A percentile compares a stretch with the other conserved stretches of the same genome.
These are phyloP conservation scores for Rhopalosiphum maidis DNA, from an alignment of 1,140 invertebrate genomes.

Conservation along the genomic window DNA sequence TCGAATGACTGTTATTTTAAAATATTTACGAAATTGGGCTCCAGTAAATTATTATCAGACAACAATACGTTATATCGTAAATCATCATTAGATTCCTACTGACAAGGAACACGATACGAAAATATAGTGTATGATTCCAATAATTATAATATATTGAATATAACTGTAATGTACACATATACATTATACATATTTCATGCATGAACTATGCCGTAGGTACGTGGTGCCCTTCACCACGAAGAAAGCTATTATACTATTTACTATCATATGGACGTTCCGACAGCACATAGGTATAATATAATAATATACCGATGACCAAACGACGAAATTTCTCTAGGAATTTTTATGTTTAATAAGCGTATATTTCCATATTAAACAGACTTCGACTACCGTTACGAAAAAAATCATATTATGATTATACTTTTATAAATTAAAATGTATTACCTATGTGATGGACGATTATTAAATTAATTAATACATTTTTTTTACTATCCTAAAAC, in stretches of 20 bases:
- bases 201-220: not conserved
- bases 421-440: too few relatives aligned
- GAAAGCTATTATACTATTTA: not conserved
- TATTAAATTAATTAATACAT: too few relatives aligned
- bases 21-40: not conserved
- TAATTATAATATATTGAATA: not conserved
- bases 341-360: too few relatives aligned
- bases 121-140: not conserved
- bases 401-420: too few relatives aligned
- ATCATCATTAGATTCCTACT: not conserved
- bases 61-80: not conserved
- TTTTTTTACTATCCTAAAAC: too few relatives aligned
- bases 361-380: too few relatives aligned
- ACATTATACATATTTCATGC: not conserved
- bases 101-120: not conserved
- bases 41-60: not conserved
- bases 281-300: not conserved
- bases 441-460: too few relatives aligned
- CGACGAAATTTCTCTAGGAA: too few relatives aligned
- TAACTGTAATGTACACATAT: not conserved
- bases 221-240: not conserved
- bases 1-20: not conserved
- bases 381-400: too few relatives aligned
- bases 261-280: not conserved
- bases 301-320: too few relatives aligned